Evolutionary conservation across 2,113 vertebrate genomes (phyloP), one percentile per base, ranked within the genome.

Genomic region (Lycaon pictus): DNA sequence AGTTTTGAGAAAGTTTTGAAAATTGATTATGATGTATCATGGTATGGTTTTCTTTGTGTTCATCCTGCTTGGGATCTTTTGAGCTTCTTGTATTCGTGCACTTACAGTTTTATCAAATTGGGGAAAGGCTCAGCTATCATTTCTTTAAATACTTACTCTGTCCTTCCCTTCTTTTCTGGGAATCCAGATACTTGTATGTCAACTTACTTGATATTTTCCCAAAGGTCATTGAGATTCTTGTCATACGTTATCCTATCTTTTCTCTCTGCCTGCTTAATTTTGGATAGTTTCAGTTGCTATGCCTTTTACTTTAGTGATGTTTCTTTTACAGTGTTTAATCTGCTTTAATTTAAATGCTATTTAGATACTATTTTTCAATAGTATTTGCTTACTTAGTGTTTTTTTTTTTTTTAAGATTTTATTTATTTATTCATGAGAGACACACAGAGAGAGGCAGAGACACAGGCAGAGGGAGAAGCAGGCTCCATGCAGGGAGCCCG

Each of bases 1-100:
- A 55, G 65, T 83, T 65, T 83, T 55, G 22, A 82, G 23, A 74
- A 63, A 35, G 10, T 76, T 55, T 65, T 65, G 65, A 89, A 48
- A 55, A 90, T 83, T 56, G 20, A 56, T 90, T 65, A 10, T 32
- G n/a, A n/a, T 65, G 22, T 56, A 11, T 72, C 25, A 2, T 76
- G n/a, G 27, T 90, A 7, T 83, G 48, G 25, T 76, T 84, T 83
- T 83, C n/a, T 95, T 55, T 56, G 27, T 94, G 17, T 65, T 95
- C 19, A 48, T 65, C 19, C 4, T 89, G 22, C 12, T 56, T 83
- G 27, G n/a, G 16, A 8, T n/a, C 22, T 89, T 87, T 82, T 32
- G 48, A 83, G 19, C 48, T 74, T 83, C 43, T n/a, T 56, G 5
- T 89, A 62, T 65, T 94, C 65, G n/a, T 72, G 32, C 11, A 32